Evolutionary conservation across 2,797 vertebrate genomes (phyloP).

Genomic region (Bufotes viridis): DNA sequence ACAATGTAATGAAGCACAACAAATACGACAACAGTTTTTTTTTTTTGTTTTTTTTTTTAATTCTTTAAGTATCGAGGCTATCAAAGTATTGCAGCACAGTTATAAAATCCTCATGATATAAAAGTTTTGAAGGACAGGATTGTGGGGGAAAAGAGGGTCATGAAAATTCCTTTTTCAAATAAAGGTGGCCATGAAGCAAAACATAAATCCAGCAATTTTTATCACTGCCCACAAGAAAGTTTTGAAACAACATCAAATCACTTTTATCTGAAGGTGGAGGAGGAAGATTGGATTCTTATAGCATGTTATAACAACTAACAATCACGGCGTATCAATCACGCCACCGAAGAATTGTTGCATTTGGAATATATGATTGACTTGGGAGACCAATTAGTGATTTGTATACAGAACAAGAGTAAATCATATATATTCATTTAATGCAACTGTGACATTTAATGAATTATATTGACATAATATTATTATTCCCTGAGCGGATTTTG

Average conservation of each 20-base stretch:
- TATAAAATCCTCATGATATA: constrained; percentile 45
- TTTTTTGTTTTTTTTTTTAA: not conserved
- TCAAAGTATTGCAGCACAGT: not conserved
- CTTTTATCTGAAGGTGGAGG: constrained; percentile 63
- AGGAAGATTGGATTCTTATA: constrained; percentile 62
- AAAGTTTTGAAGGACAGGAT: constrained; percentile 48
- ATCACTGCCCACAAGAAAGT: constrained; percentile 56
- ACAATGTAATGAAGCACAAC: not conserved
- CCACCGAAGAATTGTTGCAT: constrained; percentile 23
- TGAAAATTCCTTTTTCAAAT: constrained; percentile 51
- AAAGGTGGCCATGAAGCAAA: constrained; percentile 53
- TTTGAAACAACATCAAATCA: constrained; percentile 63
- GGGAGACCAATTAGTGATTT: constrained; percentile 58
- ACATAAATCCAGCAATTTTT: constrained; percentile 59
- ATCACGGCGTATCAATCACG: constrained; percentile 53
- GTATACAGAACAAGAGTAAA: constrained; percentile 29
- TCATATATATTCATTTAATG: constrained; percentile 47
- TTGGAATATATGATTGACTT: constrained; percentile 57
- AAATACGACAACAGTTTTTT: not conserved
- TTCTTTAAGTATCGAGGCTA: constrained; percentile 36
- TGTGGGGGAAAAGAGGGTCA: constrained; percentile 43
- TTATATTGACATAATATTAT: not conserved
- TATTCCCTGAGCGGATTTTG: not conserved
- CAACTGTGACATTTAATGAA: constrained; percentile 56
- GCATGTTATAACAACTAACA: constrained; percentile 57